Evolutionary conservation across 2,113 vertebrate species (phyloP), one percentile per base, ranked within the genome.

Genomic region (Gulo gulo): DNA sequence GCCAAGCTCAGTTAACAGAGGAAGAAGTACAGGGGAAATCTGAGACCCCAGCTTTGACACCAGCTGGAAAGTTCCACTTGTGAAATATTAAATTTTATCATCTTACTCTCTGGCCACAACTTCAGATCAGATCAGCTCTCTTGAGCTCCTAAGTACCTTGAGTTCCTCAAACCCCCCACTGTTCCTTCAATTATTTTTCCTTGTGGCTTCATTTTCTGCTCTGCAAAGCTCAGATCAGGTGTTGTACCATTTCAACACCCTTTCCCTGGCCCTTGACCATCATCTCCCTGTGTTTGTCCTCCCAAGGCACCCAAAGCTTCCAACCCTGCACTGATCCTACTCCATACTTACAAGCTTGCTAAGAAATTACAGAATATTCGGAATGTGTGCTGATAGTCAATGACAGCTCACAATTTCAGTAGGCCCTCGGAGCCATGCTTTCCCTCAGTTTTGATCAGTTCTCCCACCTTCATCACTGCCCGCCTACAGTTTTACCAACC

Each of bases 121-220:
- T 73, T 96, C 85, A 69, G 55, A n/a, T 83, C 88, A 92, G 5
- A 11, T 57, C 81, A 91, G 26, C 36, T 74, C 82, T 18, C 23
- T 50, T 13, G 59, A 95, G 26, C 9, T 84, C 21, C 50, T 31
- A 39, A 83, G 47, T 16, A 67, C 39, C 15, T 47, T 52, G 63
- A 6, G 12, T 65, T 79, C 86, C 20, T 34, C 18, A 45, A 57
- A 89, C 31, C 14, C 15, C 15, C 18, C n/a, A 8, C 20, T 57
- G 24, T 55, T 69, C 15, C 84, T 52, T 71, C 52, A 45, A 63
- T 67, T 65, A 45, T 31, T 86, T 81, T 71, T 63, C 73, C 6
- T 45, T 57, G 21, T 50, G n/a, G 23, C 36, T 91, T 90, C 67
- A 36, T 57, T 90, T 88, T 69, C 39, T 63, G 78, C 81, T 47